phyloP scores from a whole-genome alignment of 1,140 invertebrate genomes.

The Leptonema lineaticorne region DNA sequence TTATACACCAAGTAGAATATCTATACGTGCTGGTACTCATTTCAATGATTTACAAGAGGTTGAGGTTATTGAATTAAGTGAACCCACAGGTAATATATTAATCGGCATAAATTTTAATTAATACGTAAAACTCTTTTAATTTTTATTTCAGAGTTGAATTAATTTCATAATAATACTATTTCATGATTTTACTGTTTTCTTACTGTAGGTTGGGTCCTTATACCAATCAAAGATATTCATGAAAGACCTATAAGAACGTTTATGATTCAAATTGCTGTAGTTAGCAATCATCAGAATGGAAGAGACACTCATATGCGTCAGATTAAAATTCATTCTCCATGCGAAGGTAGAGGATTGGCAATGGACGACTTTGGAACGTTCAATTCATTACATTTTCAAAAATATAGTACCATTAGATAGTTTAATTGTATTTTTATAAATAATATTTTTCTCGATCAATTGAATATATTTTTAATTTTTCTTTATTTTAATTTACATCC shows the following conservation, averaged over 20 bases:
- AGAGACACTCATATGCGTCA: conserved; percentile 97
- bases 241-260: conserved; percentile 84
- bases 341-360: conserved; percentile 73
- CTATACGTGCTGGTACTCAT: conserved; percentile 91
- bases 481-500: too few species aligned
- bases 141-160: too few species aligned
- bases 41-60: conserved; percentile 98
- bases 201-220: conserved; percentile 88
- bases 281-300: conserved; percentile 98
- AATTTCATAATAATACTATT: background rate
- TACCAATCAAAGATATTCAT: conserved; percentile 87
- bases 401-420: conserved; percentile 77
- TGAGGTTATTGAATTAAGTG: conserved; percentile 90
- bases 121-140: too few species aligned
- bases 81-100: conserved; percentile 81
- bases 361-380: conserved; percentile 75
- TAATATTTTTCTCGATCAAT: too few species aligned
- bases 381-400: conserved; percentile 77
- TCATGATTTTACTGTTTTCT: conserved; percentile 38
- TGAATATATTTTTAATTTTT: too few species aligned
- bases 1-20: conserved; percentile 96
- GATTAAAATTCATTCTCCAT: conserved; percentile 94
- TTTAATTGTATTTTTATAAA: background rate
- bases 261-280: conserved; percentile 95
- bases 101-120: background rate